Evolutionary conservation across 2,113 vertebrate species (phyloP).

Genomic region (Melanerpes formicivorus): DNA sequence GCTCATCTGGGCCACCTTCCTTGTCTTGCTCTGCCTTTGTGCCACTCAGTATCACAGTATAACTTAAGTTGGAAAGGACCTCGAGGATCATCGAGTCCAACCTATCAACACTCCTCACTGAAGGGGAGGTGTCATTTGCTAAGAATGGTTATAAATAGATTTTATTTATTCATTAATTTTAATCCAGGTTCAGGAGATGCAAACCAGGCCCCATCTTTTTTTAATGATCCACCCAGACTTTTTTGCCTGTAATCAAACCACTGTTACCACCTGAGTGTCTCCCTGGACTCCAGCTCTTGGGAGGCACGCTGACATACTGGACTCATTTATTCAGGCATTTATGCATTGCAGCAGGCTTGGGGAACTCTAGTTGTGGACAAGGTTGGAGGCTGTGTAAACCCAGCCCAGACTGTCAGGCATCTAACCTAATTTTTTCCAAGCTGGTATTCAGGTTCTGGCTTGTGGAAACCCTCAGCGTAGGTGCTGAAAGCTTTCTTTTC

Average conservation of each 20-base stretch:
- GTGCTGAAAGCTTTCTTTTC: background rate
- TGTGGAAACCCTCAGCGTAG: background rate
- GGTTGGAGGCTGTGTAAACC: constrained; percentile 4
- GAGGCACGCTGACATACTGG: background rate
- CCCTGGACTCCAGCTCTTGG: background rate
- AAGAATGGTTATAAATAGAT: background rate
- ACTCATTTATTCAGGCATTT: background rate
- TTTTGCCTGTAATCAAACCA: background rate
- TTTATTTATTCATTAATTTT: background rate
- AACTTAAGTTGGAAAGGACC: too few species aligned
- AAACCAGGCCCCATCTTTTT: background rate
- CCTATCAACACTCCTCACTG: background rate
- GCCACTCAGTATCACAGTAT: too few species aligned
- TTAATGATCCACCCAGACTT: background rate
- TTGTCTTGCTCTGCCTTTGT: background rate
- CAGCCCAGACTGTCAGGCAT: background rate
- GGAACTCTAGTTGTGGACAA: background rate
- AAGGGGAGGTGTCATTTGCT: background rate
- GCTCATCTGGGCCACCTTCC: background rate
- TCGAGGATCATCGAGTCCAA: too few species aligned
- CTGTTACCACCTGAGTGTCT: background rate
- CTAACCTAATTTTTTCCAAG: background rate
- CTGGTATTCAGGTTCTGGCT: constrained; percentile 8
- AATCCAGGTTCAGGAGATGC: background rate
- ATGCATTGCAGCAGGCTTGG: background rate